Evolutionary conservation across 2,797 vertebrate species (phyloP), one percentile per base, ranked within the genome.

Genomic region (Sebastes dallii): DNA sequence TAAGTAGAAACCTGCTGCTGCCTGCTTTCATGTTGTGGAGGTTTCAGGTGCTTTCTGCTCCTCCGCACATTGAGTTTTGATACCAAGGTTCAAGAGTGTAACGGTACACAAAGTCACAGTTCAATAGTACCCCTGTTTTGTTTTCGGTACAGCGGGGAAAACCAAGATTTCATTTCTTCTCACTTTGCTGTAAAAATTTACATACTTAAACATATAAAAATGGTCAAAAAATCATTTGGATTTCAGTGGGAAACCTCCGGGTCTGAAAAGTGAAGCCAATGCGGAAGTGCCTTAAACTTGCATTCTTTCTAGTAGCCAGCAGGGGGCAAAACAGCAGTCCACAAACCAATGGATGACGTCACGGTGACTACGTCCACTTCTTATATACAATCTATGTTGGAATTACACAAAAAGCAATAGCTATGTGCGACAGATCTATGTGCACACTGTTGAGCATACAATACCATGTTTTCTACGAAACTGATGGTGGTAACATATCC

Each of bases 21-120:
- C 16, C 50, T 60, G 77, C 39, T 82, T 77, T 74, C 8, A 67
- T 64, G 32, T 25, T 66, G 27, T 58, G 60, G 42, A 67, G 64
- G 78, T 83, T 92, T 86, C 80, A 81, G 79, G 79, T 74, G 82
- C 70, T 78, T 76, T 77, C 58, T 64, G 82, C 29, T 59, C 10
- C 9, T 64, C 62, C 8, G 9, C 72, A 60, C 70, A 8, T 8
- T 20, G 6, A 65, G 54, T 75, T 74, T 73, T 65, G 39, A 34
- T 30, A 60, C 62, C 6, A 4, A 11, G 16, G 56, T 72, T 70
- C 18, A 76, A 10, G 24, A 61, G 58, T 27, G 18, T 20, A 69
- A 30, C 9, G 4, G 22, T 10, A 54, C 29, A 66, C 60, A 55
- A 29, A 60, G 22, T 81, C 80, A 66, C 66, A 66, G 65, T 66